phyloP scores from a whole-genome alignment of 2,888 invertebrate species.

The Sesia apiformis region DNA sequence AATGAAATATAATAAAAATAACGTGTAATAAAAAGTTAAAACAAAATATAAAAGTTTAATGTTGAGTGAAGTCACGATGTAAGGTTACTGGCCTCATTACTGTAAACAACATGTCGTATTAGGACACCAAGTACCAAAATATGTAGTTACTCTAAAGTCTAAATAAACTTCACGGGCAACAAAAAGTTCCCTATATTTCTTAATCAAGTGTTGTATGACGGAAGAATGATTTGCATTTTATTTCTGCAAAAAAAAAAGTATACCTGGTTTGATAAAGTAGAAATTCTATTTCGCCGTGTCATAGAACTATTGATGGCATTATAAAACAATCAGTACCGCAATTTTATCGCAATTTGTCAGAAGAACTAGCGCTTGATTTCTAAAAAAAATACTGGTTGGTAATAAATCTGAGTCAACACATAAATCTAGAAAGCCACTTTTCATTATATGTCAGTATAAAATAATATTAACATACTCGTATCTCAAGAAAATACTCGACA shows the following conservation, averaged over 20 bases:
- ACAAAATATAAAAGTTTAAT: neutral
- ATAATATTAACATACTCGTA: too few relatives aligned
- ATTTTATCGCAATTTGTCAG: slow-evolving; percentile 23
- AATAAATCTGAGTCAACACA: too few relatives aligned
- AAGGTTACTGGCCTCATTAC: slow-evolving; percentile 35
- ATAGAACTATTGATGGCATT: slow-evolving; percentile 15
- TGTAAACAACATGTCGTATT: slow-evolving; percentile 35
- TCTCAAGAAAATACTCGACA: too few relatives aligned
- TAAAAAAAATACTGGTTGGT: too few relatives aligned
- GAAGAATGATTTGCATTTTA: too few relatives aligned
- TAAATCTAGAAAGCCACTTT: too few relatives aligned
- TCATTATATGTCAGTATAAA: too few relatives aligned
- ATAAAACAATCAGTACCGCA: slow-evolving; percentile 20
- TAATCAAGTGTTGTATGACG: too few relatives aligned
- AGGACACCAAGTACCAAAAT: slow-evolving; percentile 30
- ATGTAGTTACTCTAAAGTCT: slow-evolving; percentile 21
- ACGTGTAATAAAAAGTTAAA: neutral
- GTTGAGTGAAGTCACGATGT: slow-evolving; percentile 2
- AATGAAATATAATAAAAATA: neutral
- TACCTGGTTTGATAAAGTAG: too few relatives aligned
- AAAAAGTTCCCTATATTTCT: neutral
- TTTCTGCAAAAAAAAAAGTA: too few relatives aligned
- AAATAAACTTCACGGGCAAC: slow-evolving; percentile 16
- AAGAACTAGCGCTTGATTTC: neutral
- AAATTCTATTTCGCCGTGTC: neutral